These are phyloP conservation scores for Gryllus bimaculatus DNA, from an alignment of 1,140 invertebrate genomes.

Conservation along the genomic window DNA sequence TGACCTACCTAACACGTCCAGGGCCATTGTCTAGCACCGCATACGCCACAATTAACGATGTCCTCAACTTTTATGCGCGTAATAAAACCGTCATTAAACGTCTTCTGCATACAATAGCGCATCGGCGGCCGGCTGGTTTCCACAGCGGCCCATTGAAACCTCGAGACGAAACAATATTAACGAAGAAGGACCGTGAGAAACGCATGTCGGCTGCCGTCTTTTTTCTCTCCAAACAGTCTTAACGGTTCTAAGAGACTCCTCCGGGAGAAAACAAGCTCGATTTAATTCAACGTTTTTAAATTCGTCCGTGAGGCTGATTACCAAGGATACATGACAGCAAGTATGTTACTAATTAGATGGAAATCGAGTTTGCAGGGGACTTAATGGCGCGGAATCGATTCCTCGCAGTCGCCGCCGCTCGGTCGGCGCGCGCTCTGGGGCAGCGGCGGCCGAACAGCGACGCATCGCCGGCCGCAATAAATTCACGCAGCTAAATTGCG, in stretches of 20 bases:
- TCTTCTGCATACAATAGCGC: neutral
- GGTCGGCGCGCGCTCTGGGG: neutral
- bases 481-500: neutral
- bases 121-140: neutral
- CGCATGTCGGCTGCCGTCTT: neutral
- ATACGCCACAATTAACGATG: conserved; percentile 1
- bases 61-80: neutral
- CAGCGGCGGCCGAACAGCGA: no score
- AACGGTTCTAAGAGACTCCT: no score
- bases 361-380: neutral
- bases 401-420: neutral
- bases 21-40: neutral
- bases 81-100: neutral
- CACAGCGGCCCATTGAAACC: neutral
- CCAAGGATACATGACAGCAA: neutral
- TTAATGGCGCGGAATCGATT: neutral
- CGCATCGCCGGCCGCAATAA: neutral
- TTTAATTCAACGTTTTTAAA: neutral
- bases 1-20: neutral
- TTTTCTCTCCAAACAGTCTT: no score
- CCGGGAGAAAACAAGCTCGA: no score
- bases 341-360: neutral
- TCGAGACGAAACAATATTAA: neutral
- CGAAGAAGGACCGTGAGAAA: neutral
- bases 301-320: neutral